A percentile compares a stretch with the other conserved stretches of the same genome.
phyloP scores from a whole-genome alignment of 1,140 invertebrate genomes.

The Cephus cinctus region DNA sequence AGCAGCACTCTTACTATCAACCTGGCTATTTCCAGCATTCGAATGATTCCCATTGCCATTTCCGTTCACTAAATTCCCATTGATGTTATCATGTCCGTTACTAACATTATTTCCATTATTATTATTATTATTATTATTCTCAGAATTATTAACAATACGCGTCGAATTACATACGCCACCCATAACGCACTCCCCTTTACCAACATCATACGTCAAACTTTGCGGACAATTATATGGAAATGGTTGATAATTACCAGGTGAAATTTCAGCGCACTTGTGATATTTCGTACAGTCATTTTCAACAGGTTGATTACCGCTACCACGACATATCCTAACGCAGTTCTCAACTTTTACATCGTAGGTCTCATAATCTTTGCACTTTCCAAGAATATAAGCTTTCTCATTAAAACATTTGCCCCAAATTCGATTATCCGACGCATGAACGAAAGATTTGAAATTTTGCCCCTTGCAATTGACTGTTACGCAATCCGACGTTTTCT shows the following conservation, averaged over 20 bases:
- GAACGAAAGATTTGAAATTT: background rate
- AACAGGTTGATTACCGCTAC: background rate
- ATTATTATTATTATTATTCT: background rate
- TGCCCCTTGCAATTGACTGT: background rate
- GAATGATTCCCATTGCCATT: background rate
- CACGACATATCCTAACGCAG: background rate
- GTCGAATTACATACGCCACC: no score
- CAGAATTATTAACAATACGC: constrained; percentile 1
- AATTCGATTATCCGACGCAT: background rate
- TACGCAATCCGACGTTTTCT: background rate
- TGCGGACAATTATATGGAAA: background rate
- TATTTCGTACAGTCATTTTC: constrained; percentile 1
- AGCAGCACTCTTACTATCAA: background rate
- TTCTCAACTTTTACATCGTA: background rate
- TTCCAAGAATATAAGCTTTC: background rate
- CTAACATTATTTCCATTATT: background rate
- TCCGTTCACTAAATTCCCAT: background rate
- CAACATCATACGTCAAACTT: constrained; percentile 5
- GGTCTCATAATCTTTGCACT: constrained; percentile 3
- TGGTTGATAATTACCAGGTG: background rate
- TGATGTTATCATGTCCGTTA: background rate
- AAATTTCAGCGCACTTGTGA: background rate
- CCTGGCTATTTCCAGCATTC: background rate
- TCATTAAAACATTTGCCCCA: background rate
- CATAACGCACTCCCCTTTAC: constrained; percentile 11